Evolutionary conservation across 2,888 invertebrate species (phyloP), one percentile per base, ranked within the genome.

Genomic region (Agapostemon virescens): DNA sequence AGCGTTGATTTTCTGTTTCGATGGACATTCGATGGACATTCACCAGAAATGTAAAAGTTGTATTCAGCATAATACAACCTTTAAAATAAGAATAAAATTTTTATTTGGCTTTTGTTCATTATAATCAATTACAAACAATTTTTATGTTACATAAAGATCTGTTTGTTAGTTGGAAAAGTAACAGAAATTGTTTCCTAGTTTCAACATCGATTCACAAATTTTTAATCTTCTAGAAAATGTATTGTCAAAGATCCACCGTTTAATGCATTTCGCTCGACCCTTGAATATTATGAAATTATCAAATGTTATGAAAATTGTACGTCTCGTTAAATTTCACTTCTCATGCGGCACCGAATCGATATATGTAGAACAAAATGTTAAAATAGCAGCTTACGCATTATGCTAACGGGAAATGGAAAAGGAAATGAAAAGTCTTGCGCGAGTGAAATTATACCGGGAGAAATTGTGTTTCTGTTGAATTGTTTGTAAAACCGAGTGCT

Each of bases 341-440:
- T 6, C 26, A 6, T 30, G 15, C 17, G 4, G 17, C 15, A 26
- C 0, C 55, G 55, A 55, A 55, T 55, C 55, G 5, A 55, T 55
- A 55, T 55, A 26, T n/a, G n/a, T 6, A 45, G n/a, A 9, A 26
- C 55, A 55, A 55, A 26, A 55, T 55, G 2, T 55, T 26, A 26
- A 55, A 55, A 55, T 26, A 26, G 15, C 17, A 26, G 55, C 26
- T 55, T 55, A 26, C 17, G 30, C 33, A 63, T 33, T 63, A 33
- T 63, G n/a, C 63, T 20, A 33, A 33, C 33, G 17, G 33, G 63
- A 55, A 55, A 55, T 55, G 55, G 17, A 55, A 55, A 55, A 26
- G 55, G 30, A 64, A 64, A 64, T 64, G 23, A 64, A 64, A 64
- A 64, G 23, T 38, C 38, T 64, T 64, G n/a, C 55, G 33, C n/a